phyloP scores from a whole-genome alignment of 2,888 invertebrate genomes.

The Quadroppia sp. region DNA sequence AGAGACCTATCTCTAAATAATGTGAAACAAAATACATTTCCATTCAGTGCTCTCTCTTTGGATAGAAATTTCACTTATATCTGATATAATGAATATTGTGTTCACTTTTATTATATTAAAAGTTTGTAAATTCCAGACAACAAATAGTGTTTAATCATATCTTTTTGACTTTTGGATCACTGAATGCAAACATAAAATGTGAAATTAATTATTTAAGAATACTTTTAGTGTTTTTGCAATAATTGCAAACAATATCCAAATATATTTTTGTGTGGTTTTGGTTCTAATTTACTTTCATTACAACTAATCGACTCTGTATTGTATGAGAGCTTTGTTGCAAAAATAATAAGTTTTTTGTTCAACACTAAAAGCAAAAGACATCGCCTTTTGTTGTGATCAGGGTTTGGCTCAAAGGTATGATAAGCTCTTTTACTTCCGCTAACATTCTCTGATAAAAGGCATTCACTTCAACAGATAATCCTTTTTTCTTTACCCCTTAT shows the following conservation, averaged over 20 bases:
- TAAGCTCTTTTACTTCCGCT: slow-evolving; percentile 35
- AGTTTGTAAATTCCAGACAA: not conserved
- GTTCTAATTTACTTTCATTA: slow-evolving; percentile 9
- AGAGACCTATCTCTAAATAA: slow-evolving; percentile 6
- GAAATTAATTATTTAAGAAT: slow-evolving; percentile 34
- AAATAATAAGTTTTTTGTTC: not conserved
- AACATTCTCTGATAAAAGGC: slow-evolving; percentile 27
- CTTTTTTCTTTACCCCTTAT: not conserved
- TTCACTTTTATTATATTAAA: not conserved
- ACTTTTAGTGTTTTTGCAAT: not conserved
- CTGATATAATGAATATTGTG: not conserved
- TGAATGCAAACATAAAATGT: slow-evolving; percentile 23
- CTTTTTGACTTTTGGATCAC: not conserved
- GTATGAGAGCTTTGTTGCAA: slow-evolving; percentile 17
- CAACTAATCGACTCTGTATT: slow-evolving; percentile 25
- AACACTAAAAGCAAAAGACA: not conserved
- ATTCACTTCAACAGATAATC: not conserved
- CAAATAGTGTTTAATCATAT: slow-evolving; percentile 11
- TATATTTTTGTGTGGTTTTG: slow-evolving; percentile 1
- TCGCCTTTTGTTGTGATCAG: slow-evolving; percentile 12
- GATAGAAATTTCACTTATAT: not conserved
- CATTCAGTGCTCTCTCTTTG: not conserved
- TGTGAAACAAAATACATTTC: not conserved
- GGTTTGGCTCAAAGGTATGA: slow-evolving; percentile 30
- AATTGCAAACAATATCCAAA: not conserved